These are phyloP conservation scores for Drosophila siamana DNA, from an alignment of 2,888 invertebrate genomes.

Conservation along the genomic window DNA sequence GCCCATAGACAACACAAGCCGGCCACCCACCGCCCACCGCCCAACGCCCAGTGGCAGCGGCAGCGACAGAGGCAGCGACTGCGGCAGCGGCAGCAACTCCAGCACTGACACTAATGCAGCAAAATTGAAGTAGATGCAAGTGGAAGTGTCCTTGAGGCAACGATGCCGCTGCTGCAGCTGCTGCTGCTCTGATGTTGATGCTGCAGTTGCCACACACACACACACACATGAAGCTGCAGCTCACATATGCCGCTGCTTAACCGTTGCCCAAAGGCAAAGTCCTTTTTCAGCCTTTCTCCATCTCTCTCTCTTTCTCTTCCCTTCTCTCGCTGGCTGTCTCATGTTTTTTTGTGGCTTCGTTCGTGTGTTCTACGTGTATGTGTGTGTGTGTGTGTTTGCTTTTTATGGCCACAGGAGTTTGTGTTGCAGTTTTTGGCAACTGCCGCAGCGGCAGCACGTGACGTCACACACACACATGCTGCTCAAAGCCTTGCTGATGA, in stretches of 20 bases:
- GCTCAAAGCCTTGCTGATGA: conserved; percentile 2
- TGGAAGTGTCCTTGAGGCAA: conserved; percentile 77
- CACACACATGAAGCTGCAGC: not conserved
- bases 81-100: conserved; percentile 37
- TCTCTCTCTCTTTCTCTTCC: conserved; percentile 11
- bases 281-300: conserved; percentile 19
- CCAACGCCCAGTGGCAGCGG: conserved; percentile 3
- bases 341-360: conserved; percentile 13
- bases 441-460: conserved; percentile 57
- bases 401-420: conserved; percentile 71
- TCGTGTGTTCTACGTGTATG: conserved; percentile 39
- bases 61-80: conserved; percentile 3
- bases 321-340: too few species aligned
- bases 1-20: conserved; percentile 41
- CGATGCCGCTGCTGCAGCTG: conserved; percentile 26
- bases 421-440: conserved; percentile 64
- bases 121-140: conserved; percentile 79
- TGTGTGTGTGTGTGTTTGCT: conserved; percentile 37
- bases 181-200: conserved; percentile 23
- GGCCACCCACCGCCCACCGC: conserved; percentile 17
- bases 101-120: conserved; percentile 74
- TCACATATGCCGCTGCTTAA: conserved; percentile 62
- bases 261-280: conserved; percentile 57
- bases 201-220: conserved; percentile 37
- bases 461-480: conserved; percentile 55